phyloP scores from a whole-genome alignment of 2,797 vertebrate genomes.

The Muraenolepis orangiensis region DNA sequence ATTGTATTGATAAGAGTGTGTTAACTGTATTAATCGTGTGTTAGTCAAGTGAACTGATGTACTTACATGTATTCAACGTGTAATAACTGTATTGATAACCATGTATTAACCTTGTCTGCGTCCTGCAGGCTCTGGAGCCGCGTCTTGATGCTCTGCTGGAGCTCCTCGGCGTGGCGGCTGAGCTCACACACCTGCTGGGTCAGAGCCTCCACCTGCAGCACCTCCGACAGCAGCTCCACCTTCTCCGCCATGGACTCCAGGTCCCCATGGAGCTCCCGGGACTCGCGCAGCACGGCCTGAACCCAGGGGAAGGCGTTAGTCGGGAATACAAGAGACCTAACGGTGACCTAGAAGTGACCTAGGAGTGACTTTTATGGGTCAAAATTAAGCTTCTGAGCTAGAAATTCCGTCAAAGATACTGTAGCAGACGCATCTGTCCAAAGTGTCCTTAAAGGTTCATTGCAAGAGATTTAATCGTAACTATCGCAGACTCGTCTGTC shows the following conservation, averaged over 20 bases:
- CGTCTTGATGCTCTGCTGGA: slow-evolving; percentile 81
- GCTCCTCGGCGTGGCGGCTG: slow-evolving; percentile 83
- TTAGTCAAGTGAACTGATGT: too few species aligned
- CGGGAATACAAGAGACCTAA: neutral
- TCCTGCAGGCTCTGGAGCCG: slow-evolving; percentile 88
- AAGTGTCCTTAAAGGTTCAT: too few species aligned
- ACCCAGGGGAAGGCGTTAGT: neutral
- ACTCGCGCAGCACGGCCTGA: slow-evolving; percentile 88
- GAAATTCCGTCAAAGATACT: too few species aligned
- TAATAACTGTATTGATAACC: neutral
- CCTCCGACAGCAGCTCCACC: slow-evolving; percentile 80
- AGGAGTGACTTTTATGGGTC: neutral
- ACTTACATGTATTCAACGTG: too few species aligned
- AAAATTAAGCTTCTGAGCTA: too few species aligned
- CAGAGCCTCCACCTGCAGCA: slow-evolving; percentile 85
- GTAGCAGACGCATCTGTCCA: too few species aligned
- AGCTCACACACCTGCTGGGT: slow-evolving; percentile 87
- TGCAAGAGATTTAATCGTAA: neutral
- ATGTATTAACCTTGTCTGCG: slow-evolving; percentile 80
- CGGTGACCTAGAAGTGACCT: neutral
- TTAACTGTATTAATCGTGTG: neutral
- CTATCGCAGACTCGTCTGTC: too few species aligned
- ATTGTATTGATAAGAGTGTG: neutral
- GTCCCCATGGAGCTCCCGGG: slow-evolving; percentile 84
- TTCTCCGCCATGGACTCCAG: slow-evolving; percentile 90